A percentile compares a stretch with the other conserved stretches of the same genome.
Evolutionary conservation across 1,140 invertebrate species (phyloP).

Genomic region (Drosophila ambigua): DNA sequence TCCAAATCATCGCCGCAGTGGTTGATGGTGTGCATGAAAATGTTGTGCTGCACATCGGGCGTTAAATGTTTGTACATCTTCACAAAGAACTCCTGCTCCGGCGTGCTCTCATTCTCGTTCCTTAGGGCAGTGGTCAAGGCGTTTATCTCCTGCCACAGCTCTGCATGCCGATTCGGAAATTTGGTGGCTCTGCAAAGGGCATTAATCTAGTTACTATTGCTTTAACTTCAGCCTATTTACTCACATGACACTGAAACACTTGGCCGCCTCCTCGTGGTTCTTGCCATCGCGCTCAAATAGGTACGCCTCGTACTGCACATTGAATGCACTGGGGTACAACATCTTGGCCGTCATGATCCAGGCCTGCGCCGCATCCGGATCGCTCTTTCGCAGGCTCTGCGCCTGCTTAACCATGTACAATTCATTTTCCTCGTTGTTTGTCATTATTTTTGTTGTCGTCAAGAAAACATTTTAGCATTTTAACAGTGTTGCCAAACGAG

Average conservation of each 20-base stretch:
- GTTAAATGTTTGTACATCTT: slow-evolving; percentile 89
- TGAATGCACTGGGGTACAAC: slow-evolving; percentile 93
- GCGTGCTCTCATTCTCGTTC: slow-evolving; percentile 83
- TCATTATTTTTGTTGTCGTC: slow-evolving; percentile 10
- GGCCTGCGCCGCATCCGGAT: slow-evolving; percentile 92
- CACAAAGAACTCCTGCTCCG: slow-evolving; percentile 85
- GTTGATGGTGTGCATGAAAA: slow-evolving; percentile 92
- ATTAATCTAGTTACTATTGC: not conserved
- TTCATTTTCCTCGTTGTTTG: slow-evolving; percentile 54
- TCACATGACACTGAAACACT: slow-evolving; percentile 89
- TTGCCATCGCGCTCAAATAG: slow-evolving; percentile 91
- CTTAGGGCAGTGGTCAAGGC: slow-evolving; percentile 90
- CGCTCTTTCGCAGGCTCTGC: slow-evolving; percentile 81
- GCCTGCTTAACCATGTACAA: slow-evolving; percentile 66
- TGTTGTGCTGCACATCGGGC: slow-evolving; percentile 89
- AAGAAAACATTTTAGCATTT: slow-evolving; percentile 16
- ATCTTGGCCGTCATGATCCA: slow-evolving; percentile 96
- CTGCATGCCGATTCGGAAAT: slow-evolving; percentile 84
- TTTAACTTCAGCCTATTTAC: slow-evolving; percentile 4
- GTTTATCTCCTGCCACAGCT: slow-evolving; percentile 92
- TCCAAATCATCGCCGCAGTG: slow-evolving; percentile 94
- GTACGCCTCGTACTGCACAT: slow-evolving; percentile 94
- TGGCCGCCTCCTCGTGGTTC: slow-evolving; percentile 92
- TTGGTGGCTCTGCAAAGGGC: slow-evolving; percentile 74
- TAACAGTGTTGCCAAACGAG: not conserved